Base-by-base conservation (phyloP, 2,113 vertebrate genomes). In the Brachirus orientalis region DNA sequence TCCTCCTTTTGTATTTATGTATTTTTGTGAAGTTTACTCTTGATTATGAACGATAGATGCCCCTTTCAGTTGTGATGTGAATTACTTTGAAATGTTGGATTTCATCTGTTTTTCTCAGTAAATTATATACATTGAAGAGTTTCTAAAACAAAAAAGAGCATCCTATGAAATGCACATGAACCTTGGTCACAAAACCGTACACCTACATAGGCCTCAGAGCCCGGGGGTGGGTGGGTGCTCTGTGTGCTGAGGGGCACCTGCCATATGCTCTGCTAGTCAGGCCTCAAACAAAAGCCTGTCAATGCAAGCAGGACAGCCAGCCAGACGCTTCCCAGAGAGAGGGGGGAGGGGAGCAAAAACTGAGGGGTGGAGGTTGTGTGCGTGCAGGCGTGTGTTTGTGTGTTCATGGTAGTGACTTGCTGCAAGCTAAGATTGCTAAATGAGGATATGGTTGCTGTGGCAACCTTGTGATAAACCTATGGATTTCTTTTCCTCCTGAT, bases 231-330 rank as follows among this genome's bases (percentile, higher is more conserved):
- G 53, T 35, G 33, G 71, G 84, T 74, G 80, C 55, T 45, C 17
- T 72, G 77, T 79, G 79, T 90, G 77, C 82, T 86, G 83, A 85
- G 89, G 88, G 89, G 88, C 89, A 93, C 91, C 92, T 92, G 91
- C 93, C 93, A 92, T 93, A 92, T 92, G 92, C 85, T 93, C 75
- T 63, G 33, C 51, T 71, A 88, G 79, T 89, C 85, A 67, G 70
- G 69, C 83, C 83, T 90, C 82, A 87, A 91, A 93, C 90, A 94
- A 94, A 92, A 90, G 90, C 88, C 86, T 64, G 84, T 85, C 78
- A 82, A 77, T 82, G 79, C 77, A 68, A 77, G 85, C 83, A 79
- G 88, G 82, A 74, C 85, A 77, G 77, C 47, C 65, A 77, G 79
- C 75, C 73, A 77, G 79, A 69, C 75, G 67, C 71, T 75, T 72